Conservation (phyloP, 92 coral and sea anemone genomes). For the Metridium senile region DNA sequence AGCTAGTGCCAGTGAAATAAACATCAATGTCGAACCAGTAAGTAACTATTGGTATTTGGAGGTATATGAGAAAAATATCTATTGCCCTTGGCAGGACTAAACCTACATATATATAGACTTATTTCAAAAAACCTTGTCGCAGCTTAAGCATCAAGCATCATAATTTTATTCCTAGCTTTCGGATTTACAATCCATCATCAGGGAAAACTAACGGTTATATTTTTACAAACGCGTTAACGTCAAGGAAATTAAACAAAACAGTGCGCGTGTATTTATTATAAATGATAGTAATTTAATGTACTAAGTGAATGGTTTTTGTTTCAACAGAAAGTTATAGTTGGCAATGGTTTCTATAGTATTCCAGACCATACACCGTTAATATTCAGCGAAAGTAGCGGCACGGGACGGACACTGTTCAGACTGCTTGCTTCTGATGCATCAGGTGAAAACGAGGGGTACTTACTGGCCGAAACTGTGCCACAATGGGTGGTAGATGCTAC, state of each 20-base stretch:
- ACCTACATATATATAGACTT: too few relatives aligned
- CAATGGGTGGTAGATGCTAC: constrained; percentile 92
- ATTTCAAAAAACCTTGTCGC: too few relatives aligned
- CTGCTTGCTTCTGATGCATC: constrained; percentile 89
- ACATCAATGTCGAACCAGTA: constrained; percentile 93
- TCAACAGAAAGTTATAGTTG: constrained; percentile 68
- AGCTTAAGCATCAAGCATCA: too few relatives aligned
- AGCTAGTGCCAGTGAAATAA: constrained; percentile 96
- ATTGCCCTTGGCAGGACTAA: too few relatives aligned
- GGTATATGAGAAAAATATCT: background rate
- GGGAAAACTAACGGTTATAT: too few relatives aligned
- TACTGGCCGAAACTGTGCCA: constrained; percentile 87
- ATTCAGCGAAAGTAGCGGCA: constrained; percentile 88
- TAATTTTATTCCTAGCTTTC: too few relatives aligned
- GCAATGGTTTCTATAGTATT: constrained; percentile 90
- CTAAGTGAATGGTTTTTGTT: too few relatives aligned
- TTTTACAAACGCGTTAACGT: too few relatives aligned
- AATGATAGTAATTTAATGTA: too few relatives aligned
- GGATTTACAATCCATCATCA: too few relatives aligned
- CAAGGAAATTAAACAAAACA: too few relatives aligned
- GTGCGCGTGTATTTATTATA: too few relatives aligned
- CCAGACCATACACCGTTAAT: constrained; percentile 93
- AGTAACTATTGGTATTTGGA: constrained; percentile 19
- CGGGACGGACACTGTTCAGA: constrained; percentile 88
- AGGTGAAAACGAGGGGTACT: constrained; percentile 92